These are phyloP conservation scores for Huso huso DNA, from an alignment of 2,797 vertebrate genomes.

Conservation along the genomic window DNA sequence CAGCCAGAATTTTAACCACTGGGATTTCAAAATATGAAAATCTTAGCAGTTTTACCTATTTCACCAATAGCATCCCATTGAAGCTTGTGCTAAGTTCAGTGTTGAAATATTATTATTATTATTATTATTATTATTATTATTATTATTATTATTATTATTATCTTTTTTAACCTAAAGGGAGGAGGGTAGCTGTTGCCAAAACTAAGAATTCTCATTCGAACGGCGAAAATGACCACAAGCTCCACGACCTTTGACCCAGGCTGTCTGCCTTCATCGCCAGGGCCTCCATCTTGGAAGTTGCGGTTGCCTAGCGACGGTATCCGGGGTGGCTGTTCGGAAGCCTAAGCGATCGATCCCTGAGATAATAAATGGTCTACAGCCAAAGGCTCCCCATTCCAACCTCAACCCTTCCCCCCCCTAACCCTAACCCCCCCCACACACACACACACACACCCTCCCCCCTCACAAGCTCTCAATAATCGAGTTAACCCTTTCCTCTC, in stretches of 20 bases:
- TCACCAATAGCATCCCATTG: too few relatives aligned
- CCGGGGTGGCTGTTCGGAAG: constrained; percentile 66
- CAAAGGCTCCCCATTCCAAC: constrained; percentile 36
- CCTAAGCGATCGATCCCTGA: constrained; percentile 64
- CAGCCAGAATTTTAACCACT: too few relatives aligned
- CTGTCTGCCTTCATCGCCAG: constrained; percentile 65
- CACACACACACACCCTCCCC: not conserved
- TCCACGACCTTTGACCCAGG: constrained; percentile 50
- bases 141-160: too few relatives aligned
- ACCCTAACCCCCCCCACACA: constrained; percentile 11
- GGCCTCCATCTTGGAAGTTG: constrained; percentile 71
- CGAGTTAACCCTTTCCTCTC: not conserved
- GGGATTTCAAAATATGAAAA: too few relatives aligned
- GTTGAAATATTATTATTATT: too few relatives aligned
- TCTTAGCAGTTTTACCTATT: too few relatives aligned
- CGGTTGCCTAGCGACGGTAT: constrained; percentile 76
- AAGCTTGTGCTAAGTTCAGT: too few relatives aligned
- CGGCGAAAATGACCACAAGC: constrained; percentile 54
- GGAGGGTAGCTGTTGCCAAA: not conserved
- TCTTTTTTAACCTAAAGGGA: too few relatives aligned
- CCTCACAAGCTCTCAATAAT: not conserved
- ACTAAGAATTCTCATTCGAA: not conserved
- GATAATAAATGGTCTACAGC: constrained; percentile 64
- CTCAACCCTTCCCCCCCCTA: constrained; percentile 23
- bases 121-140: too few relatives aligned